These are phyloP conservation scores for Delphinapterus leucas DNA, from an alignment of 2,113 vertebrate species.

Conservation along the genomic window DNA sequence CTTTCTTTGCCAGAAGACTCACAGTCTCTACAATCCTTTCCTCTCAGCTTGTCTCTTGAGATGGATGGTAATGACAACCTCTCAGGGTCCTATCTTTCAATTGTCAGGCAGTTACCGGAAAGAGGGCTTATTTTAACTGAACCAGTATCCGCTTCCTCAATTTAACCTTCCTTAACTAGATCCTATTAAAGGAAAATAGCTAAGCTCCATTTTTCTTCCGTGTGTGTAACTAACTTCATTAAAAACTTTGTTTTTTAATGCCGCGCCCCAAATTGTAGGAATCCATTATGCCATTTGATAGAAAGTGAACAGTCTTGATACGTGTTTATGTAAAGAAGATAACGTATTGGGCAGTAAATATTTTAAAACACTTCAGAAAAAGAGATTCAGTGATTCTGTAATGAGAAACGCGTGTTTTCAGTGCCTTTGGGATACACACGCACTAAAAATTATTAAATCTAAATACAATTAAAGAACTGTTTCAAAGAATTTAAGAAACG, in stretches of 20 bases:
- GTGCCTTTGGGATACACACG: not conserved
- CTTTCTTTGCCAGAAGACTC: not conserved
- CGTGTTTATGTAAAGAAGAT: not conserved
- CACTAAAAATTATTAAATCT: not conserved
- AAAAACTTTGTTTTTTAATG: not conserved
- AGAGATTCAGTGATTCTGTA: not conserved
- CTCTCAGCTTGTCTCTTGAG: not conserved
- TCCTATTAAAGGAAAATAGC: not conserved
- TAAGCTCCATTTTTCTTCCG: not conserved
- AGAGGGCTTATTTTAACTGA: not conserved
- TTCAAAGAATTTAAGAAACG: not conserved
- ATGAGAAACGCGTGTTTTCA: not conserved
- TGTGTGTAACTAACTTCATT: not conserved
- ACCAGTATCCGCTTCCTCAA: not conserved
- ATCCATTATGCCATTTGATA: not conserved
- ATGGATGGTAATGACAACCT: not conserved
- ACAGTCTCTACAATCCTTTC: not conserved
- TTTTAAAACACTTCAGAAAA: slow-evolving; percentile 12
- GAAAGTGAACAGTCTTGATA: not conserved
- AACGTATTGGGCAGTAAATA: not conserved
- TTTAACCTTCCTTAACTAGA: not conserved
- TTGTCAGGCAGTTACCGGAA: not conserved
- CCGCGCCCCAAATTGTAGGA: not conserved
- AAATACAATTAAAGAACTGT: not conserved
- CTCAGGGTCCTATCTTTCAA: not conserved